Base-by-base conservation (phyloP, 2,888 invertebrate species). In the Pristionchus maxplancki region DNA sequence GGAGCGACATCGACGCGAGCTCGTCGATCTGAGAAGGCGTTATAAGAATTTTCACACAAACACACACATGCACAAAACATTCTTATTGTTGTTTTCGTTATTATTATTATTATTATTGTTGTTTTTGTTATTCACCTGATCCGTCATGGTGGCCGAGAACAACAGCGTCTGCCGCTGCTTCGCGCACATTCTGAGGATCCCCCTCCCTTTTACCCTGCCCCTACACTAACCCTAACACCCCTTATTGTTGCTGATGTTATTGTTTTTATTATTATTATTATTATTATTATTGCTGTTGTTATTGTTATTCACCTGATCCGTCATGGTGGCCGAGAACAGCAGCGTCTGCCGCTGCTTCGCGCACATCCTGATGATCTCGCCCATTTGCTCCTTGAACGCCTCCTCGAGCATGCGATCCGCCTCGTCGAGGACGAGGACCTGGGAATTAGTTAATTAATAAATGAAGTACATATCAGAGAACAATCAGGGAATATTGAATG, bases 91-190 rank as follows among this genome's bases (percentile, higher is more conserved):
- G n/a, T n/a, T n/a, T n/a, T n/a, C n/a, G n/a, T n/a, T n/a, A n/a
- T n/a, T n/a, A n/a, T n/a, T n/a, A n/a, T n/a, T n/a, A n/a, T n/a
- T n/a, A n/a, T n/a, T n/a, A n/a, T n/a, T n/a, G n/a, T n/a, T n/a
- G n/a, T n/a, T n/a, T n/a, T n/a, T n/a, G n/a, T n/a, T n/a, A n/a
- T 11, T 17, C 50, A 88, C 98, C 95, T 97, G 97, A 88, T 98
- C 98, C n/a, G 98, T 98, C 98, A 99, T 99, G 24, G 99, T 99
- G 58, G 99, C 99, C 0, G 99, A 99, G 96, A 99, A 99, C 89
- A 99, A 95, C 96, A 99, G 97, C 0, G 98, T 99, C 95, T 99
- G 99, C 17, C 98, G 96, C 28, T 97, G 97, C 89, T 97, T 96
- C 0, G 98, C 96, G 95, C 99, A 99, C 93, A 98, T 97, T 28